Evolutionary conservation across 2,888 invertebrate species (phyloP), one percentile per base, ranked within the genome.

Genomic region (Harmothoe impar): DNA sequence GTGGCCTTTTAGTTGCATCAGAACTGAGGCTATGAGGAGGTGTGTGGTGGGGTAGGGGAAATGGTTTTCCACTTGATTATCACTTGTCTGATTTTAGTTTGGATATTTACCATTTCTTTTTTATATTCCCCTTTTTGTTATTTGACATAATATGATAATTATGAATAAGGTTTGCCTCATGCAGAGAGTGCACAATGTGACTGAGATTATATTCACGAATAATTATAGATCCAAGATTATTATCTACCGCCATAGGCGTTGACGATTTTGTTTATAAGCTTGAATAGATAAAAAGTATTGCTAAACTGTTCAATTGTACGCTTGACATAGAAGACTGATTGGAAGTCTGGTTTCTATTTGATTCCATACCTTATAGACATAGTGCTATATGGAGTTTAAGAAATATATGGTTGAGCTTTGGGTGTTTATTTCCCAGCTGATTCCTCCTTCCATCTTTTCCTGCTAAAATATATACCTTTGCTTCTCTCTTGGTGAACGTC

Each of bases 21-120:
- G 43, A 7, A 3, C 43, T 10, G 15, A 62, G n/a, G 62, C 62
- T 62, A 20, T 20, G 43, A 43, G 12, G 20, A n/a, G 62, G 62
- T n/a, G 62, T n/a, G 62, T 62, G 62, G 62, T 7, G 23, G 43
- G 62, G 15, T 62, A n/a, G 62, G 15, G 23, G 15, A n/a, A 15
- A n/a, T 62, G 62, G 54, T 62, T 62, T 12, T 62, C 62, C 43
- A n/a, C 62, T n/a, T n/a, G 62, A 20, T 62, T 62, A 62, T 62
- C n/a, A 62, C 62, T 15, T 62, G 15, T 62, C 1, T 62, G 62
- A n/a, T 62, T 62, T 62, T n/a, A 12, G 62, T 62, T 62, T 62
- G 15, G n/a, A 62, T 62, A 62, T 62, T n/a, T n/a, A 62, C n/a
- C 62, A 3, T 62, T 62, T 20, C 15, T 3, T n/a, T 62, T 62